A percentile compares a stretch with the other conserved stretches of the same genome.
Evolutionary conservation across 2,888 invertebrate species (phyloP).

Genomic region (Synanthedon myopaeformis): DNA sequence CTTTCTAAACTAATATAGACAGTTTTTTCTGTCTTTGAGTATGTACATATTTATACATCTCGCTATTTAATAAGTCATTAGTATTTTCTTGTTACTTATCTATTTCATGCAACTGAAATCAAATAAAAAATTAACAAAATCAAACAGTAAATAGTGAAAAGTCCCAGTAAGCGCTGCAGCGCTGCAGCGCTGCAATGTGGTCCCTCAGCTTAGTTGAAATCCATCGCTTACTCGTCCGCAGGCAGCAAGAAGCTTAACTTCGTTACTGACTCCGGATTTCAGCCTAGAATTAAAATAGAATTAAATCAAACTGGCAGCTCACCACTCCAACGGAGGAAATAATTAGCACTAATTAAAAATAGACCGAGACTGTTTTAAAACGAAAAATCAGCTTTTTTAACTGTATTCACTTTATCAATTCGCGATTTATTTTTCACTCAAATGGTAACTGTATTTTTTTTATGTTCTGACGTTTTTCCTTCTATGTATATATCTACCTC

Average conservation of each 20-base stretch:
- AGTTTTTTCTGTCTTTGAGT: no score
- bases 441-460: no score
- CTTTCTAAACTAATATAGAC: no score
- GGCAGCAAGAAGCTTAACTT: conserved; percentile 8
- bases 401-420: no score
- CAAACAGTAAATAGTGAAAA: not conserved
- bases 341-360: not conserved
- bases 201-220: conserved; percentile 2
- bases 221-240: conserved; percentile 4
- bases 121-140: no score
- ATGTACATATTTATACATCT: no score
- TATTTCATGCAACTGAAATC: no score
- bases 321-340: not conserved
- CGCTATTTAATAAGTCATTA: no score
- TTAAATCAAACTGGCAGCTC: conserved; percentile 12
- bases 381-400: not conserved
- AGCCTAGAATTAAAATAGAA: conserved; percentile 8
- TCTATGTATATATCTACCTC: no score
- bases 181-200: conserved; percentile 3
- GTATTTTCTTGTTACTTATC: no score
- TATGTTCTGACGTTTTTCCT: no score
- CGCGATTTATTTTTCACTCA: no score
- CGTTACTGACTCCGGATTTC: conserved; percentile 4
- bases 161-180: conserved; percentile 4
- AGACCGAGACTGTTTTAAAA: not conserved